Evolutionary conservation across 2,888 invertebrate genomes (phyloP).

Genomic region (Ernsta delagoae): DNA sequence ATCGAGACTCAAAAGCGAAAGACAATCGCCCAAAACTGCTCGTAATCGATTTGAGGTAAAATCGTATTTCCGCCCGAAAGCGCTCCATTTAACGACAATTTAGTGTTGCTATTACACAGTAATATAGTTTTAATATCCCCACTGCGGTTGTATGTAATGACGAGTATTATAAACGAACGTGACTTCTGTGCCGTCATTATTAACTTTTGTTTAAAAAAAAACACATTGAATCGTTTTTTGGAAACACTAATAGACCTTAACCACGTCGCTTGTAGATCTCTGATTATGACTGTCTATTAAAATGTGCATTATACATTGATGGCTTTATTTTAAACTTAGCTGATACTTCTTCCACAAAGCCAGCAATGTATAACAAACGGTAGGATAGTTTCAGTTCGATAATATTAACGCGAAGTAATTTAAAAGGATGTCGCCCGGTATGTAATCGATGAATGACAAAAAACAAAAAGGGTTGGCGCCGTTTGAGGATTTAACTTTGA

Average conservation of each 20-base stretch:
- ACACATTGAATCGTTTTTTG: conserved; percentile 24
- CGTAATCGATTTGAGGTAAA: conserved; percentile 74
- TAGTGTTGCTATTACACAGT: conserved; percentile 64
- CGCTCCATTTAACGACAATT: conserved; percentile 73
- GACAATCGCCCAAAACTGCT: conserved; percentile 53
- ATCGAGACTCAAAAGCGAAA: conserved; percentile 38
- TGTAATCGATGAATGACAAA: conserved; percentile 29
- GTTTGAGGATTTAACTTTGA: conserved; percentile 14
- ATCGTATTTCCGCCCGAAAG: conserved; percentile 71
- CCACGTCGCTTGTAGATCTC: neutral
- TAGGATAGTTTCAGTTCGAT: neutral
- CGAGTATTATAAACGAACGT: conserved; percentile 68
- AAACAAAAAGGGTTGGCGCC: conserved; percentile 34
- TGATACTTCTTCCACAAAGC: neutral
- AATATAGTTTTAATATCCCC: conserved; percentile 74
- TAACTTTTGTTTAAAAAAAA: conserved; percentile 39
- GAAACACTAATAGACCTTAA: conserved; percentile 23
- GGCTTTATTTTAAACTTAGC: neutral
- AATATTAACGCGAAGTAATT: neutral
- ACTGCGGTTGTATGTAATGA: conserved; percentile 62
- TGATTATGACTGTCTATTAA: neutral
- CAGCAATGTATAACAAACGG: conserved; percentile 7
- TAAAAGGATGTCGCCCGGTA: conserved; percentile 22
- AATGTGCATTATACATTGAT: neutral
- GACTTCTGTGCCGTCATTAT: conserved; percentile 77